Evolutionary conservation across 2,888 invertebrate species (phyloP).

Genomic region (Melieria picta): DNA sequence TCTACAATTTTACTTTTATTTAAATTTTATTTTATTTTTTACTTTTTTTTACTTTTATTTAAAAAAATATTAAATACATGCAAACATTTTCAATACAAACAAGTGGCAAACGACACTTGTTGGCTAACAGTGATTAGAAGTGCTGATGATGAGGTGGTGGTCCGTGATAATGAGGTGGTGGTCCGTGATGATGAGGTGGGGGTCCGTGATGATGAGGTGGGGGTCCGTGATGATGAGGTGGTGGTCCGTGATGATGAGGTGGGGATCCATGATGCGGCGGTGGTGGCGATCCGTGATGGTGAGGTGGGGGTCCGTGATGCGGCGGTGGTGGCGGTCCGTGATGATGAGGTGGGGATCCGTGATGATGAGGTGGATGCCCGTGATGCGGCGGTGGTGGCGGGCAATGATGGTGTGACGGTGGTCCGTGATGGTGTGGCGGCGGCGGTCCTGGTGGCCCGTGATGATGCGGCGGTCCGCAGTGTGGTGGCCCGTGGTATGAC

Average conservation of each 20-base stretch:
- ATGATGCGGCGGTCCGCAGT: conserved; percentile 18
- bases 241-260: conserved; percentile 41
- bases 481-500: conserved; percentile 2
- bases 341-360: conserved; percentile 20
- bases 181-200: background rate
- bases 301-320: conserved; percentile 8
- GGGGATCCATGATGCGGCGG: conserved; percentile 31
- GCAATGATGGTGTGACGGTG: conserved; percentile 10
- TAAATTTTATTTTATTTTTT: background rate
- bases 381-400: conserved; percentile 6
- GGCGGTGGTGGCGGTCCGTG: conserved; percentile 14
- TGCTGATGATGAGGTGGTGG: conserved; percentile 19
- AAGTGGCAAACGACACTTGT: background rate
- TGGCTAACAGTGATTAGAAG: too few relatives aligned
- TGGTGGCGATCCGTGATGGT: conserved; percentile 16
- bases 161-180: conserved; percentile 12
- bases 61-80: background rate
- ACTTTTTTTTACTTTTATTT: background rate
- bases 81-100: background rate
- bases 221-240: conserved; percentile 21
- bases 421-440: conserved; percentile 5
- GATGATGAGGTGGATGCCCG: conserved; percentile 3
- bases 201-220: background rate
- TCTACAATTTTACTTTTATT: background rate
- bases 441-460: background rate